Percentiles rank a stretch among this genome's conserved stretches.
Conservation (phyloP, 2,113 vertebrate species). For the Rostratula benghalensis region DNA sequence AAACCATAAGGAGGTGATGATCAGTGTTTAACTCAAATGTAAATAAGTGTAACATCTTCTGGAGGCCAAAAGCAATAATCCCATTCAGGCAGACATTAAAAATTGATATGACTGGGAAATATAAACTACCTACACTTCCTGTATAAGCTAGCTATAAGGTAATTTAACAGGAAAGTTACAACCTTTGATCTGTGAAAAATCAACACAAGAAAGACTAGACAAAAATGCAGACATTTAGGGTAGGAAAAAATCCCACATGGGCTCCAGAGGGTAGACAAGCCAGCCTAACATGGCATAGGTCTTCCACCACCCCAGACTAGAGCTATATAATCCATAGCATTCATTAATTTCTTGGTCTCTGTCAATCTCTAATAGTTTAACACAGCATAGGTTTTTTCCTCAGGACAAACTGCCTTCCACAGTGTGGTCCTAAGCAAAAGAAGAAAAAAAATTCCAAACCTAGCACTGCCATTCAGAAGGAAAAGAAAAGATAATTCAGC, state of each 20-base stretch:
- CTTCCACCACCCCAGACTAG: neutral
- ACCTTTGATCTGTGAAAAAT: neutral
- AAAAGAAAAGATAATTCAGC: neutral
- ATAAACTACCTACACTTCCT: neutral
- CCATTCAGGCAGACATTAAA: neutral
- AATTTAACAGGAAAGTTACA: neutral
- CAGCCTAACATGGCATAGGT: neutral
- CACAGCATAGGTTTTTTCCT: neutral
- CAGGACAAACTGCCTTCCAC: neutral
- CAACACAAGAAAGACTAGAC: neutral
- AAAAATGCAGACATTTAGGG: neutral
- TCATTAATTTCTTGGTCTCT: neutral
- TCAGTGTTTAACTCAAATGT: slow-evolving; percentile 8
- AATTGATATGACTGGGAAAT: neutral
- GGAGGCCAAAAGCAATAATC: neutral
- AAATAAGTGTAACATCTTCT: slow-evolving; percentile 20
- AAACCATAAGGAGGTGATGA: neutral
- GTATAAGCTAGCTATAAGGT: neutral
- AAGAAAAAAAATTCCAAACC: neutral
- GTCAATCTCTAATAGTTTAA: neutral
- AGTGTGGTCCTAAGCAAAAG: neutral
- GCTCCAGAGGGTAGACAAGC: neutral
- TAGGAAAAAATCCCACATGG: neutral
- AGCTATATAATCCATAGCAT: neutral
- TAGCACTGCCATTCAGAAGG: neutral